Conservation (phyloP, 2,113 vertebrate genomes). For the Mirounga angustirostris region DNA sequence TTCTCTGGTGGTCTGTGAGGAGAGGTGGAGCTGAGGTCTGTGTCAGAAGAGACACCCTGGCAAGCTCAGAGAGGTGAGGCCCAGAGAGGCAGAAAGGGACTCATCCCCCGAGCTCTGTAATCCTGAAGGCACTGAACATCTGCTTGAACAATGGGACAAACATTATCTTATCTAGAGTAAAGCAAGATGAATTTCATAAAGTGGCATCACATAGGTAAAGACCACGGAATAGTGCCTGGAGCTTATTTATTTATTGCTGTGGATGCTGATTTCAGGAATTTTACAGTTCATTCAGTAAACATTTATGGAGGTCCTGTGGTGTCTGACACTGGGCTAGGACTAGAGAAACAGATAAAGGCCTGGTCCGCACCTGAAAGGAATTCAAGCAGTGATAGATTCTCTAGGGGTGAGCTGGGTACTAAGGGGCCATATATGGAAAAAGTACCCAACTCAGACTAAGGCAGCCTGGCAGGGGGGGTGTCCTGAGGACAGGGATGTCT, state of each 20-base stretch:
- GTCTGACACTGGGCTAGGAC: neutral
- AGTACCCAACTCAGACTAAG: neutral
- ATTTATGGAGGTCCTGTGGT: neutral
- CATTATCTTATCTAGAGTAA: neutral
- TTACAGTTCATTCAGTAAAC: neutral
- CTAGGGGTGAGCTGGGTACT: neutral
- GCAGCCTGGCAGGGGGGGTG: neutral
- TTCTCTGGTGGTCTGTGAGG: neutral
- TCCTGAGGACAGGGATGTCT: neutral
- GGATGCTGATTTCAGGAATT: neutral
- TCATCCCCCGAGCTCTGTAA: neutral
- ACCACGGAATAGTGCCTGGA: neutral
- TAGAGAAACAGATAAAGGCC: neutral
- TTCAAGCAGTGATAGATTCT: neutral
- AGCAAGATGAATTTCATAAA: neutral
- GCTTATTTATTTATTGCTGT: neutral
- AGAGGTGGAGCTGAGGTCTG: neutral
- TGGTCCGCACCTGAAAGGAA: neutral
- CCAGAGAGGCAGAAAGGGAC: neutral
- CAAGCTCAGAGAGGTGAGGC: neutral
- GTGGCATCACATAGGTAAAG: neutral
- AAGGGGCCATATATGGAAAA: neutral
- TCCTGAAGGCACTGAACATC: neutral
- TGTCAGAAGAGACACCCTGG: neutral
- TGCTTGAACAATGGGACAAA: neutral